Evolutionary conservation across 2,888 invertebrate species (phyloP).

Genomic region (Aspidapion aeneum): DNA sequence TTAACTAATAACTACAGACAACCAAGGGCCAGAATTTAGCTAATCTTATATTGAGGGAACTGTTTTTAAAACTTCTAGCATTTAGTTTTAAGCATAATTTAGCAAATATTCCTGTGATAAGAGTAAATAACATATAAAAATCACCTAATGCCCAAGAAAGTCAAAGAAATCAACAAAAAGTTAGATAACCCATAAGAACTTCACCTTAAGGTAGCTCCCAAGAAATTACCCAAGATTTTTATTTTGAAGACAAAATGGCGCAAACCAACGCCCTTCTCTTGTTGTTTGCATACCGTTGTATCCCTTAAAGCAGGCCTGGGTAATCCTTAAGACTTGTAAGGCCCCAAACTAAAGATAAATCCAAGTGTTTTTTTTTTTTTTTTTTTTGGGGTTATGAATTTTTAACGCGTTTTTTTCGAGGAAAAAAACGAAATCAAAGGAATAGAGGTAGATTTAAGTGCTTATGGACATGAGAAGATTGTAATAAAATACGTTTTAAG

Average conservation of each 20-base stretch:
- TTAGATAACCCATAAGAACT: neutral
- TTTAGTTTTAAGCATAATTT: too few species aligned
- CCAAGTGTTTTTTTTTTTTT: constrained; percentile 39
- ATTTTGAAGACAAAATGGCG: constrained; percentile 46
- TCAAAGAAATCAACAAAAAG: too few species aligned
- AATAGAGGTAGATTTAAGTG: constrained; percentile 25
- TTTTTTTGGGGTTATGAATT: constrained; percentile 51
- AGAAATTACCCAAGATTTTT: constrained; percentile 33
- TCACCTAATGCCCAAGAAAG: too few species aligned
- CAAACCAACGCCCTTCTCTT: constrained; percentile 47
- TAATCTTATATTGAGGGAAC: too few species aligned
- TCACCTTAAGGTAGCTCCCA: neutral
- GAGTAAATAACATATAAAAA: too few species aligned
- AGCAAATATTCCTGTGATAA: too few species aligned
- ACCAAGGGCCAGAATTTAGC: too few species aligned
- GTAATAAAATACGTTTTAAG: constrained; percentile 11
- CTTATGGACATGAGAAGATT: neutral
- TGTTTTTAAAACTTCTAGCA: too few species aligned
- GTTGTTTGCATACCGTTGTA: constrained; percentile 11
- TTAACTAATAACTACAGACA: too few species aligned
- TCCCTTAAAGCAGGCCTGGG: constrained; percentile 11
- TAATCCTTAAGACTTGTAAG: constrained; percentile 7
- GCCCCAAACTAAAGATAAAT: constrained; percentile 24
- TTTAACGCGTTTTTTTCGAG: constrained; percentile 40
- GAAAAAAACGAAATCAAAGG: constrained; percentile 31